Base-by-base conservation (phyloP, 2,113 vertebrate genomes). In the Clarias batrachus region DNA sequence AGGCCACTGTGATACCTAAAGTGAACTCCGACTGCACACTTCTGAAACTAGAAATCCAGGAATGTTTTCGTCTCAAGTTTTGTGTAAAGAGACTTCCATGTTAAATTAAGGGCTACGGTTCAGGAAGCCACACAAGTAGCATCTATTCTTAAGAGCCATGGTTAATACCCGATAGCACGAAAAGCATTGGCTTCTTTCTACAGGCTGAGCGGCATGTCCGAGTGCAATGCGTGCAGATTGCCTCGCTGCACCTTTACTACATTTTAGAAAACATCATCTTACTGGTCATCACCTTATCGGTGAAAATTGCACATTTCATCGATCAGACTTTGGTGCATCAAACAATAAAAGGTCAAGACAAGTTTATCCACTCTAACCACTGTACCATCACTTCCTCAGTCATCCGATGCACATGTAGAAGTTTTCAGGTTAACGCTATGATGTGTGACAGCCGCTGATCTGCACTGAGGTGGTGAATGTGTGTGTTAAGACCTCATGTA, bases 101-200 rank as follows among this genome's bases (percentile, higher is more conserved):
- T 91, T 89, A 74, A 80, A 88, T 91, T 80, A 94, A 94, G 93
- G 95, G 93, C 93, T 93, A 92, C 87, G 91, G 79, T 85, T 89
- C 87, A 82, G 80, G 86, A 88, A 78, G 76, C 91, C 82, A 89
- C 48, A 57, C 21, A 76, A 79, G 27, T 80, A 87, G 83, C 85
- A 33, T 65, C 79, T 71, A 86, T 30, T 86, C 57, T 25, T 19
- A 81, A 71, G 54, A 83, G 83, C 86, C 89, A 76, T 25, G 30
- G 33, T 33, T 65, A 85, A 62, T 73, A 66, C 68, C 71, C 86
- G 87, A 83, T 57, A 85, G 87, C 66, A 82, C 70, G 87, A 84
- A 84, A 41, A 62, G 84, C 76, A 73, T 54, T 66, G 66, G 90
- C 59, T 86, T 57, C 91, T 91, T 80, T 88, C 85, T 62, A 54